Conservation (phyloP, 2,888 invertebrate genomes). For the Lasioglossum malachurum region DNA sequence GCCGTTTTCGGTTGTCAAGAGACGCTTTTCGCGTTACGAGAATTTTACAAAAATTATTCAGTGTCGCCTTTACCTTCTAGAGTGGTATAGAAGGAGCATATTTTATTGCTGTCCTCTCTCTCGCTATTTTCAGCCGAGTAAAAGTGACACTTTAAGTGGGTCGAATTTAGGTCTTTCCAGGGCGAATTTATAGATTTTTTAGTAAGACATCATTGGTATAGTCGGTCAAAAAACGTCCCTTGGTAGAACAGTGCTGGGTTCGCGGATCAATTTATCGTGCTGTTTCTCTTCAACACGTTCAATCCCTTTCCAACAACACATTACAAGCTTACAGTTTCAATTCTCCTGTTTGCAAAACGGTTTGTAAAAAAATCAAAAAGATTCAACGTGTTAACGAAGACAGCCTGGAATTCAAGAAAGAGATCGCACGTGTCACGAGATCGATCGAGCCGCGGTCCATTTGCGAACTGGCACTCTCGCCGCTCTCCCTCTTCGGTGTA, state of each 20-base stretch:
- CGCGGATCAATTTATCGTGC: neutral
- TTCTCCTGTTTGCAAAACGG: too few relatives aligned
- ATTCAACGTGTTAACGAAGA: slow-evolving; percentile 23
- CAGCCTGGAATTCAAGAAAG: neutral
- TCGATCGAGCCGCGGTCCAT: slow-evolving; percentile 28
- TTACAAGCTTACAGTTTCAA: too few relatives aligned
- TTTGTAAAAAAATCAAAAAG: too few relatives aligned
- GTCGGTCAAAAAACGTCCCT: slow-evolving; percentile 6
- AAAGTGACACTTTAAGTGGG: neutral
- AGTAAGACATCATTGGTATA: neutral
- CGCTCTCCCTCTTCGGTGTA: neutral
- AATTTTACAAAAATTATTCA: neutral
- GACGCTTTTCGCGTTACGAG: slow-evolving; percentile 11
- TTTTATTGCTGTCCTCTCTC: too few relatives aligned
- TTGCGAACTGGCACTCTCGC: slow-evolving; percentile 3
- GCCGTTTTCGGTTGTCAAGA: neutral
- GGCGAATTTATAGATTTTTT: neutral
- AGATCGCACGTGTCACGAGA: neutral
- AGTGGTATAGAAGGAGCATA: too few relatives aligned
- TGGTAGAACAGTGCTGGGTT: neutral
- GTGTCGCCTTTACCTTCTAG: neutral
- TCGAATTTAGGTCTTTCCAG: neutral
- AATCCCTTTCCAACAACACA: too few relatives aligned
- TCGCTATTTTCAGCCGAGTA: neutral
- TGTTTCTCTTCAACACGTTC: neutral